These are phyloP conservation scores for Macrophya annulata DNA, from an alignment of 2,888 invertebrate genomes.

Conservation along the genomic window DNA sequence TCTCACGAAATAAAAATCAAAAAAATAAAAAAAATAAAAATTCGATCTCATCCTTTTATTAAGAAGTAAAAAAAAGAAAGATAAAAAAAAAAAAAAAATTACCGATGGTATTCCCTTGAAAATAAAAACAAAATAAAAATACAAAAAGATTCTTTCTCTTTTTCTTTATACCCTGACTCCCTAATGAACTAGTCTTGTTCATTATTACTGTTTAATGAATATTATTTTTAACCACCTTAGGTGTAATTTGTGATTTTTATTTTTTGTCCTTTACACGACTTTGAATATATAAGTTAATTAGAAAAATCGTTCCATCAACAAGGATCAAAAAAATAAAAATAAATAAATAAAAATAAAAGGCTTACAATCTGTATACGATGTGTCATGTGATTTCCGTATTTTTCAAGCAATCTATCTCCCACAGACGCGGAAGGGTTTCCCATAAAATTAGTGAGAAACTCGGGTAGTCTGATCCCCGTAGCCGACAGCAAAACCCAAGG, in stretches of 20 bases:
- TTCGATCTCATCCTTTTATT: not conserved
- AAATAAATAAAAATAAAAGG: not conserved
- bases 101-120: not conserved
- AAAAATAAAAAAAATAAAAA: not conserved
- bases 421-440: slow-evolving; percentile 30
- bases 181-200: too few species aligned
- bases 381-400: slow-evolving; percentile 35
- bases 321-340: not conserved
- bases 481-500: slow-evolving; percentile 26
- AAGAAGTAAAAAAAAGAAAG: not conserved
- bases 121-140: not conserved
- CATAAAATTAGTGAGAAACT: slow-evolving; percentile 52
- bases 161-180: too few species aligned
- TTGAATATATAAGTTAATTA: not conserved
- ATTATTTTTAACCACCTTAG: too few species aligned
- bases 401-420: slow-evolving; percentile 28
- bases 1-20: too few species aligned
- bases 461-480: slow-evolving; percentile 50
- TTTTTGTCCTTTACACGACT: too few species aligned
- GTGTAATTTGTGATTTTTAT: too few species aligned
- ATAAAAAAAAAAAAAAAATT: not conserved
- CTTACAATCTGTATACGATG: not conserved
- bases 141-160: too few species aligned
- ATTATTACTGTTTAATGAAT: too few species aligned
- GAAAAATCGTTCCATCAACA: not conserved